Base-by-base conservation (phyloP, 1,140 invertebrate genomes). In the Drosophila simulans region DNA sequence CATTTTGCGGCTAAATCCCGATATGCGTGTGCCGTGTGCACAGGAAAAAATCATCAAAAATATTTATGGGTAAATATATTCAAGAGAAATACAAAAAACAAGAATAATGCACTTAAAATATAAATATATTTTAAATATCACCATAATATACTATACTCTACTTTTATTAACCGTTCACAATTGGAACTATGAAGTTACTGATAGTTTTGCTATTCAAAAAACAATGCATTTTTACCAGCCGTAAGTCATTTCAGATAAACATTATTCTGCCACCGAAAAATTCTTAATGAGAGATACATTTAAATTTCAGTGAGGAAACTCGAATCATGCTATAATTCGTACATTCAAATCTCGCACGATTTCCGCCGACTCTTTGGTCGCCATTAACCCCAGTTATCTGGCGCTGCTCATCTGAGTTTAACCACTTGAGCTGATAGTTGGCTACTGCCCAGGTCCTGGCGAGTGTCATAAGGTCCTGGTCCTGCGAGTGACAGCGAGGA, bases 391-490 rank as follows among this genome's bases (percentile, higher is more conserved):
- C 76, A 62, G 31, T 37, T 27, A 27, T 20, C 7, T 27, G 20
- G 13, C 80, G 48, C 54, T 75, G 83, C 79, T 75, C 69, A 66
- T 82, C 82, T 70, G 74, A 70, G 59, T 63, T 70, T 59, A 70
- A 57, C 51, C 60, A 72, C 62, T 85, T 81, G 25, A 27, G 2
- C 35, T 52, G 58, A 60, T 48, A 69, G 63, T 78, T 83, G 64
- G 68, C 64, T 59, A 55, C 39, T 55, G 70, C 57, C 76, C 75
- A 76, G 74, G 31, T 11, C 17, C 20, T 43, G 15, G 40, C 40
- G 31, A 31, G 7, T 2, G 27, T 17, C 15, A 4, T 34, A 37
- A 37, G 25, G 15, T 22, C 11, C 27, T 73, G 15, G 20, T 12
- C 5, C 31, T 85, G 81, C 59, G 34, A 43, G 20, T 86, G 81